Conservation (phyloP, 2,888 invertebrate genomes). For the Onthophagus sagittarius region DNA sequence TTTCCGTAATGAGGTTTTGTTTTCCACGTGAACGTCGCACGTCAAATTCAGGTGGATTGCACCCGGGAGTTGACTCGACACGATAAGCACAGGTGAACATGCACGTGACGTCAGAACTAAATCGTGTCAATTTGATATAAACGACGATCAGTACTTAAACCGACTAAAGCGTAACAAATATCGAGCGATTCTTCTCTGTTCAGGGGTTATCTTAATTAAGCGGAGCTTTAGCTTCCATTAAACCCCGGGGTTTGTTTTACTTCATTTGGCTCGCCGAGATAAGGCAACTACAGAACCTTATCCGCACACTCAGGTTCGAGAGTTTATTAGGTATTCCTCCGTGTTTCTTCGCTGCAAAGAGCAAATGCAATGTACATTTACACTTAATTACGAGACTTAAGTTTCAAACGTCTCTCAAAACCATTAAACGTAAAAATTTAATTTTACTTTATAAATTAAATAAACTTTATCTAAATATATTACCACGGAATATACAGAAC, state of each 20-base stretch:
- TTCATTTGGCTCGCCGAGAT: neutral
- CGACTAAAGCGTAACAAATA: neutral
- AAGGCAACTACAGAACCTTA: neutral
- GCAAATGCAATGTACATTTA: neutral
- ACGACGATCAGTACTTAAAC: neutral
- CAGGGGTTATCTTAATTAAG: neutral
- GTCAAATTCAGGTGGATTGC: neutral
- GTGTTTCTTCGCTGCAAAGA: neutral
- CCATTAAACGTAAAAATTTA: no score
- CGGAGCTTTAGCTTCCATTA: neutral
- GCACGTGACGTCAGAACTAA: neutral
- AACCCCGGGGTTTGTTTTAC: neutral
- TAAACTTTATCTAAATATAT: no score
- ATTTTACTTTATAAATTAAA: no score
- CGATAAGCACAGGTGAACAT: neutral
- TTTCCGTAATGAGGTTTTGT: neutral
- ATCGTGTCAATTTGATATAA: neutral
- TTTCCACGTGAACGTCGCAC: neutral
- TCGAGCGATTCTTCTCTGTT: neutral
- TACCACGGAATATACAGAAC: no score
- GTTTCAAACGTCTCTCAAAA: neutral
- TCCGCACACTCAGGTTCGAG: neutral
- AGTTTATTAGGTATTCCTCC: neutral
- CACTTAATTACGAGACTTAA: neutral
- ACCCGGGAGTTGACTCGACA: neutral